Base-by-base conservation (phyloP, 1,140 invertebrate genomes). In the Euwallacea similis region DNA sequence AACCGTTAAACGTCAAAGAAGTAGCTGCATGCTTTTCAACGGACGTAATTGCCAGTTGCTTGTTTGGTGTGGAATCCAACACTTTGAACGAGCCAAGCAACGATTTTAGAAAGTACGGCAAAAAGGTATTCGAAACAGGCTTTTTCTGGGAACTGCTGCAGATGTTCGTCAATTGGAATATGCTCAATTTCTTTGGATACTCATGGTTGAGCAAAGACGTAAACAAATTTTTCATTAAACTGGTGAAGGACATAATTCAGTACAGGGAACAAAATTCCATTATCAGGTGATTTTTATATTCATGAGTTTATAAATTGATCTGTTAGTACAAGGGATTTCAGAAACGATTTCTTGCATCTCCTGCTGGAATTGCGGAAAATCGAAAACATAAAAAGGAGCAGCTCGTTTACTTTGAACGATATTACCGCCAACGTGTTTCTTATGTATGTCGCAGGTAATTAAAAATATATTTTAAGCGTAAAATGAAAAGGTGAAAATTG, bases 31-130 rank as follows among this genome's bases (percentile, higher is more conserved):
- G 85, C 53, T 90, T 85, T 73, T 84, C 86, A 0, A 88, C 87
- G 54, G 89, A 90, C 76, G 85, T 88, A 0, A 87, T 90, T 13
- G 87, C 85, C 0, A 86, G 80, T 41, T 85, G 87, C 43, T 87
- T 86, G 9, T 89, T 89, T 76, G 88, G 88, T 0, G 81, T 89
- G 7, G 83, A 88, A 7, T 85, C 85, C 70, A 85, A 87, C 61
- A 83, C 86, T 9, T 81, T 87, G 16, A 79, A 81, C 46, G 81
- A 86, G 75, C 78, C 84, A 0, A 76, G 87, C 42, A 83, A 85
- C 0, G 84, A 86, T 74, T 89, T 89, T 75, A 47, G 75, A 55
- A 33, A 58, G 42, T 62, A 69, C 44, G 72, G 73, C 21, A 58
- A 16, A 43, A 60, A 33, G 16, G 41, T 64, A n/a, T 71, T 69